Evolutionary conservation across 1,140 invertebrate genomes (phyloP).

Genomic region (Brachionus calyciflorus): DNA sequence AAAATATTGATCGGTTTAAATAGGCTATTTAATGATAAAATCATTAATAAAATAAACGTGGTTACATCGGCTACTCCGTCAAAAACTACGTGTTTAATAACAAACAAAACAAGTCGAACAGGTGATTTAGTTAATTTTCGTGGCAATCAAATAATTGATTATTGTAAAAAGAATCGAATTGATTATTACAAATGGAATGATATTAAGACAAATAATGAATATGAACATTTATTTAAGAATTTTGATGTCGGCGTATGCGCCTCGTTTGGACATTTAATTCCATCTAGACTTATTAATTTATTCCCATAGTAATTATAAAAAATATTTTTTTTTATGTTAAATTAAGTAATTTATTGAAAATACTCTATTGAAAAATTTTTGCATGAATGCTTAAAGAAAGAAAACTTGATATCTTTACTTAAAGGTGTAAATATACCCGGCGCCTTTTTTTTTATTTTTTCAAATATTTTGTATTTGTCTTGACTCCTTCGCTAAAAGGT

Average conservation of each 20-base stretch:
- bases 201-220: not conserved
- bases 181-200: slow-evolving; percentile 9
- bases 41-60: slow-evolving; percentile 11
- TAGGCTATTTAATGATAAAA: not conserved
- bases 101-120: not conserved
- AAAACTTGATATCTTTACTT: too few relatives aligned
- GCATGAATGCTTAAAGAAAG: too few relatives aligned
- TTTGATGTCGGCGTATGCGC: slow-evolving; percentile 61
- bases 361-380: too few relatives aligned
- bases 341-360: too few relatives aligned
- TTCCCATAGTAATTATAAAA: slow-evolving; percentile 56
- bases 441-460: too few relatives aligned
- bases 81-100: not conserved
- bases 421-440: too few relatives aligned
- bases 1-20: slow-evolving; percentile 35
- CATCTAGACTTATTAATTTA: slow-evolving; percentile 53
- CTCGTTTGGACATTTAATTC: slow-evolving; percentile 62
- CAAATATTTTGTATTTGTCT: too few relatives aligned
- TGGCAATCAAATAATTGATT: slow-evolving; percentile 32
- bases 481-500: too few relatives aligned
- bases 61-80: slow-evolving; percentile 21
- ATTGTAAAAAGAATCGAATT: slow-evolving; percentile 3
- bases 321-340: not conserved
- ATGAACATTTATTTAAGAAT: not conserved
- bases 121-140: slow-evolving; percentile 3